Evolutionary conservation across 2,888 invertebrate genomes (phyloP).

Genomic region (Thymelicus lineola): DNA sequence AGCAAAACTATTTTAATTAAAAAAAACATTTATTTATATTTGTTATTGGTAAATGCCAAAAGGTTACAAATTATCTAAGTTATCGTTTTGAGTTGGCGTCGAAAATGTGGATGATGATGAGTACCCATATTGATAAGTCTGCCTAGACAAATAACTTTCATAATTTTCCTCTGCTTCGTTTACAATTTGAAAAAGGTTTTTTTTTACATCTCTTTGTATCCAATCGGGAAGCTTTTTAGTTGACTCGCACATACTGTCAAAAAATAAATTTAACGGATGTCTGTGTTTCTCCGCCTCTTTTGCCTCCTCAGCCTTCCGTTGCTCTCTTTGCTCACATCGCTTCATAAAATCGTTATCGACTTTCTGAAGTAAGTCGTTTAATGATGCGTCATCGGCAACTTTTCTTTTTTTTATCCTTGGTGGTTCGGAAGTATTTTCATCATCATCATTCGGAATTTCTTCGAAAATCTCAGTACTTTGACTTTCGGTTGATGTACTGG

Average conservation of each 20-base stretch:
- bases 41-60: conserved; percentile 15
- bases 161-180: conserved; percentile 44
- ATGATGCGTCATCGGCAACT: conserved; percentile 45
- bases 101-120: conserved; percentile 32
- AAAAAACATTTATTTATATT: conserved; percentile 22
- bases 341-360: conserved; percentile 43
- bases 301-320: conserved; percentile 36
- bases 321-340: conserved; percentile 45
- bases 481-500: conserved; percentile 40
- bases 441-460: conserved; percentile 29
- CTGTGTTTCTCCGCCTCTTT: conserved; percentile 44
- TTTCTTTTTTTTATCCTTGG: conserved; percentile 46
- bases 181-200: conserved; percentile 40
- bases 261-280: conserved; percentile 48
- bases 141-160: conserved; percentile 42
- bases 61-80: conserved; percentile 18
- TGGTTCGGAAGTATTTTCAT: conserved; percentile 42
- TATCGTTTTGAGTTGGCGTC: conserved; percentile 22
- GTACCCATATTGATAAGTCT: conserved; percentile 44
- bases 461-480: conserved; percentile 38
- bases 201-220: conserved; percentile 43
- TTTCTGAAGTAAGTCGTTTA: conserved; percentile 45
- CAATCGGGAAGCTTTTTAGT: conserved; percentile 43
- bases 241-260: conserved; percentile 49
- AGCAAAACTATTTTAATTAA: conserved; percentile 37